Evolutionary conservation across 2,797 vertebrate genomes (phyloP).

Genomic region (Helicolenus hilgendorfi): DNA sequence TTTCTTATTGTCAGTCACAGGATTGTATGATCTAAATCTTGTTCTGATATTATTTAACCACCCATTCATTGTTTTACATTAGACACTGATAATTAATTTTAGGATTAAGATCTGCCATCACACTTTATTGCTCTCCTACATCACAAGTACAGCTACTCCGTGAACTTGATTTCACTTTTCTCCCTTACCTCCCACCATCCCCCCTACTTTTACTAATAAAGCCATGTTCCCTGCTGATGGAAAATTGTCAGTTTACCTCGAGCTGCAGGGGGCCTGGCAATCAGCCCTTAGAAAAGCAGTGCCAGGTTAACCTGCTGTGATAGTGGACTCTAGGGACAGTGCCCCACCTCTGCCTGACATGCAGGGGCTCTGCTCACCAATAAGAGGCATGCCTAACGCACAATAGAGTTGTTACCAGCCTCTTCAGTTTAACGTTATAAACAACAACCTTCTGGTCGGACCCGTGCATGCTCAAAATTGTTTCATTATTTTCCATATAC

Average conservation of each 20-base stretch:
- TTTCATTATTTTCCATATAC: constrained; percentile 64
- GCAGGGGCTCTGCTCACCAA: constrained; percentile 92
- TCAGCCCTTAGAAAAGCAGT: constrained; percentile 96
- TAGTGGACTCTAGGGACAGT: constrained; percentile 93
- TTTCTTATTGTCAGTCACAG: background rate
- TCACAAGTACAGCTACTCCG: constrained; percentile 62
- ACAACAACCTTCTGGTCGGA: constrained; percentile 75
- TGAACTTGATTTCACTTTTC: constrained; percentile 85
- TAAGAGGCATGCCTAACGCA: constrained; percentile 88
- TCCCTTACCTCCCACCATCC: constrained; percentile 64
- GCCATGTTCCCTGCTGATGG: constrained; percentile 93
- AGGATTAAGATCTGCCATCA: constrained; percentile 32
- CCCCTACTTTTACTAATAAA: constrained; percentile 93
- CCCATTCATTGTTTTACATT: background rate
- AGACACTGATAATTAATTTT: constrained; percentile 60
- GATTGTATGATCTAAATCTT: constrained; percentile 7
- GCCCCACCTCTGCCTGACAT: constrained; percentile 93
- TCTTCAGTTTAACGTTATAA: constrained; percentile 89
- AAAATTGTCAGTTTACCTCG: constrained; percentile 96
- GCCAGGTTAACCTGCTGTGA: constrained; percentile 96
- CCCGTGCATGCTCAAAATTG: constrained; percentile 62
- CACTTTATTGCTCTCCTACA: constrained; percentile 44
- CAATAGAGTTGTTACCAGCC: constrained; percentile 92
- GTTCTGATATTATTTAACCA: background rate
- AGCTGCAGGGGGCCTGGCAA: constrained; percentile 93